Evolutionary conservation across 2,888 invertebrate genomes (phyloP).

Genomic region (Mesochorus sp.): DNA sequence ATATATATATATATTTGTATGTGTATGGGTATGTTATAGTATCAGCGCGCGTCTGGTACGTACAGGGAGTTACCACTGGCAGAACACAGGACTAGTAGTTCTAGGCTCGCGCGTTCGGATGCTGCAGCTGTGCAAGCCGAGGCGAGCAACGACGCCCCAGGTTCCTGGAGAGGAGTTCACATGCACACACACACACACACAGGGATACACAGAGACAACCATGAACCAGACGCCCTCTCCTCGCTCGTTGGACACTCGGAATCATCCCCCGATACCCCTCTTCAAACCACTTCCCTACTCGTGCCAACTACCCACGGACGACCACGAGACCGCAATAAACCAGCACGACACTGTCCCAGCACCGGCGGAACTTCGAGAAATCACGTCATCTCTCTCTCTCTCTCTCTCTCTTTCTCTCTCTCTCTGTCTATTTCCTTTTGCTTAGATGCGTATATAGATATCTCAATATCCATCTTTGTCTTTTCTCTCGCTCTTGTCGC

Average conservation of each 20-base stretch:
- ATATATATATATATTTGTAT: too few relatives aligned
- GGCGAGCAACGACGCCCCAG: slow-evolving; percentile 33
- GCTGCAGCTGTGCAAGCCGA: slow-evolving; percentile 60
- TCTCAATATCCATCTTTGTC: slow-evolving; percentile 28
- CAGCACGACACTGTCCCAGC: slow-evolving; percentile 63
- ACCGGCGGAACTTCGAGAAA: slow-evolving; percentile 64
- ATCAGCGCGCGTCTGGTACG: slow-evolving; percentile 54
- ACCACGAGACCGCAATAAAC: slow-evolving; percentile 72
- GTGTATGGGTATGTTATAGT: too few relatives aligned
- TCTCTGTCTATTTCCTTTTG: neutral
- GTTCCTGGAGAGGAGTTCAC: slow-evolving; percentile 30
- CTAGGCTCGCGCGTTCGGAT: slow-evolving; percentile 22
- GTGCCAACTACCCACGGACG: slow-evolving; percentile 37
- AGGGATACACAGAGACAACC: neutral
- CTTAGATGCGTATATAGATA: neutral
- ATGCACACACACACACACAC: slow-evolving; percentile 8
- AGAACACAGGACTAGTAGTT: slow-evolving; percentile 55
- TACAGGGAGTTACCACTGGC: slow-evolving; percentile 62
- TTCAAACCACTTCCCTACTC: slow-evolving; percentile 7
- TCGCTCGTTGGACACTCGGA: slow-evolving; percentile 57
- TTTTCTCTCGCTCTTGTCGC: slow-evolving; percentile 28
- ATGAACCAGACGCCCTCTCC: slow-evolving; percentile 43
- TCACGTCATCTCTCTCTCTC: slow-evolving; percentile 50
- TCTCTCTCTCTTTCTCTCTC: neutral
- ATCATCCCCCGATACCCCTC: slow-evolving; percentile 50